These are phyloP conservation scores for Campoletis raptor DNA, from an alignment of 2,888 invertebrate genomes.

Conservation along the genomic window DNA sequence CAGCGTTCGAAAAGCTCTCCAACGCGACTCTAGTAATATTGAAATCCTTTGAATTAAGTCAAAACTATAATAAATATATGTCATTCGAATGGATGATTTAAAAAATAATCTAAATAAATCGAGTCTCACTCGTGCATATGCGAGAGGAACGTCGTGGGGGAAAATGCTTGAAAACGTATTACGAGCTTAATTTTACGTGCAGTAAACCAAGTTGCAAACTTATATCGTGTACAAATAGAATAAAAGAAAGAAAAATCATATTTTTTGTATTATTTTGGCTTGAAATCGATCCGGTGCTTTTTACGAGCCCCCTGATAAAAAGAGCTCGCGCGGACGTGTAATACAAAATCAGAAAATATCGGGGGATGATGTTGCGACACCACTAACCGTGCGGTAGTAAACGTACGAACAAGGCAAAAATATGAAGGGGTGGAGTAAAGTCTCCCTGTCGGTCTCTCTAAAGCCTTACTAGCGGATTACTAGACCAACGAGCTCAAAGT, in stretches of 20 bases:
- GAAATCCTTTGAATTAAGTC: no score
- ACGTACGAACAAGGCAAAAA: not conserved
- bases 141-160: no score
- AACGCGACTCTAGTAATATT: no score
- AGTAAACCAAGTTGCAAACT: conserved; percentile 34
- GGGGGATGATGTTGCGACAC: not conserved
- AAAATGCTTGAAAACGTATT: no score
- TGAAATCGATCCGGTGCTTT: not conserved
- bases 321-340: not conserved
- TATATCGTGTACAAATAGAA: not conserved
- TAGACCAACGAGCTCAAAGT: conserved; percentile 63
- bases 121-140: no score
- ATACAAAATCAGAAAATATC: not conserved
- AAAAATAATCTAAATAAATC: no score
- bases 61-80: no score
- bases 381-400: not conserved
- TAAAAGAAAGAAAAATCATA: not conserved
- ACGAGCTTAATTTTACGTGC: no score
- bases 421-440: not conserved
- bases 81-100: no score
- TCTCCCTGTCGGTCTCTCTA: not conserved
- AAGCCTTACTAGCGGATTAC: conserved; percentile 71
- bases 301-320: not conserved
- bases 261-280: not conserved
- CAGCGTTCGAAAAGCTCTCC: no score